Base-by-base conservation (phyloP, 1,140 invertebrate species). In the Drosophila lacertosa region DNA sequence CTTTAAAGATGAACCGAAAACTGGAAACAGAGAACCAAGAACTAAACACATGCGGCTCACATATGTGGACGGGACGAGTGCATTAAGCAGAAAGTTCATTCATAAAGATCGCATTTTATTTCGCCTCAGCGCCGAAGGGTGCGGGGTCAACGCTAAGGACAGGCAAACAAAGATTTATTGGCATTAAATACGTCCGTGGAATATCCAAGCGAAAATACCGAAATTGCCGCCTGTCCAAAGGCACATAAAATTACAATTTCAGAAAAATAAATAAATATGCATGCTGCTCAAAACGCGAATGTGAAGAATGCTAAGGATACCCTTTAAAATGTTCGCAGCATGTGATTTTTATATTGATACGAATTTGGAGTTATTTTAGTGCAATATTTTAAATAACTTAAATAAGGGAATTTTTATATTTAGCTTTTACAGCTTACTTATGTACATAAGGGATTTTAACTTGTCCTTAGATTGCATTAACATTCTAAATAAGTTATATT, bases 81-180 rank as follows among this genome's bases (percentile, higher is more conserved):
- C 78, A 82, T 82, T 82, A 73, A 77, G 63, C 64, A 48, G 71
- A 79, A 83, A 67, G 75, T 82, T 83, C 80, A 83, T 83, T 83
- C 79, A 83, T 83, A 78, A 83, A 82, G 74, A 78, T 69, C 78
- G 58, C 47, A 83, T 84, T 82, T 78, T 80, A 83, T 77, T 70
- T 59, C 39, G 63, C 63, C n/a, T n/a, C 33, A 42, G 24, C 47
- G n/a, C n/a, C n/a, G n/a, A n/a, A n/a, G n/a, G n/a, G n/a, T n/a
- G n/a, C n/a, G n/a, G n/a, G n/a, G n/a, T n/a, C n/a, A n/a, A n/a
- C n/a, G n/a, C n/a, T n/a, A n/a, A n/a, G n/a, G 59, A 15, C 51
- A 24, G 37, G 16, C 66, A 47, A 55, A 65, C 24, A 57, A 57
- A 59, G 63, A 72, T 72, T 67, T 72, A 72, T 72, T 67, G 64